Evolutionary conservation across 2,113 vertebrate genomes (phyloP).

Genomic region (Anolis carolinensis): DNA sequence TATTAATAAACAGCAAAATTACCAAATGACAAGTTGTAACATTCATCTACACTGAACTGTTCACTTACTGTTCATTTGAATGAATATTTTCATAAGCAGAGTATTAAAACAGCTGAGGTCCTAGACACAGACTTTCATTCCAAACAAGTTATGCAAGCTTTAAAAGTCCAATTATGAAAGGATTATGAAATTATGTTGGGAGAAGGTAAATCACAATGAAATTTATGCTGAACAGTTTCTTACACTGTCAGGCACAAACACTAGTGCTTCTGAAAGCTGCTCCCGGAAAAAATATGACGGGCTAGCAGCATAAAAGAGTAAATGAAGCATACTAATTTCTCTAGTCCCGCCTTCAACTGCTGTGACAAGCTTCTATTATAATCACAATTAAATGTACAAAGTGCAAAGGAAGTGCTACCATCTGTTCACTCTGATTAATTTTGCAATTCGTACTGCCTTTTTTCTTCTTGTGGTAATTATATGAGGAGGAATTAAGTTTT

Average conservation of each 20-base stretch:
- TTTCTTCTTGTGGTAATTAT: rapidly evolving
- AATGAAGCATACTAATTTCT: slow-evolving; percentile 39
- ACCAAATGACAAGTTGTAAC: slow-evolving; percentile 2
- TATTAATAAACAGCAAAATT: slow-evolving; percentile 16
- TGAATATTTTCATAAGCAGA: slow-evolving; percentile 16
- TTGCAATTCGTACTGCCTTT: neutral
- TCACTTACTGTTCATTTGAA: slow-evolving; percentile 18
- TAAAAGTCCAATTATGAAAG: neutral
- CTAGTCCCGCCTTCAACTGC: slow-evolving; percentile 25
- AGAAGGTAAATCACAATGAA: neutral
- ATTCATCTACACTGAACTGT: neutral
- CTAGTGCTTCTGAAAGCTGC: neutral
- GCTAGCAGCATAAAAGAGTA: slow-evolving; percentile 5
- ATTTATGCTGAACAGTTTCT: slow-evolving; percentile 6
- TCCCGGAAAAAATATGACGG: neutral
- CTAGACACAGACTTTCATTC: slow-evolving; percentile 12
- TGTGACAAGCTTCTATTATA: slow-evolving; percentile 27
- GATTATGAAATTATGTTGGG: slow-evolving; percentile 10
- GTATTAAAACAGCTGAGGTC: slow-evolving; percentile 12
- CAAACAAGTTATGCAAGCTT: neutral
- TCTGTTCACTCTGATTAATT: slow-evolving; percentile 1
- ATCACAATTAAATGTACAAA: slow-evolving; percentile 44
- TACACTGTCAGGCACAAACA: neutral
- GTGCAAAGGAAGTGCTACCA: neutral
- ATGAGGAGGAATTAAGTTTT: rapidly evolving